A percentile compares a stretch with the other conserved stretches of the same genome.
Conservation (phyloP, 2,888 invertebrate species). For the Drosophila quinaria region DNA sequence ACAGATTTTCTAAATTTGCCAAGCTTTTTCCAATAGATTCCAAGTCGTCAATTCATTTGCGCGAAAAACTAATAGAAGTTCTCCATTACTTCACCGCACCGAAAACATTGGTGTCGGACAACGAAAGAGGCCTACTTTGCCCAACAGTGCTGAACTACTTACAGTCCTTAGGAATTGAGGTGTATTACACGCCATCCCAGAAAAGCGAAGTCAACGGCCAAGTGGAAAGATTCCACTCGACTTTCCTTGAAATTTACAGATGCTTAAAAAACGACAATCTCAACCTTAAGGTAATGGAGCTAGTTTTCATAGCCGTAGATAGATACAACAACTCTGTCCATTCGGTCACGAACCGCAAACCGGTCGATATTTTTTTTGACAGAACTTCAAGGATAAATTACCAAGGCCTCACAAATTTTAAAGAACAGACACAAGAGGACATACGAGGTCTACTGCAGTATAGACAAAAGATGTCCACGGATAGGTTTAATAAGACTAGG, state of each 20-base stretch:
- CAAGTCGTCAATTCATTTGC: not conserved
- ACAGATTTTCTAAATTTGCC: not conserved
- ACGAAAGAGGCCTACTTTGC: no score
- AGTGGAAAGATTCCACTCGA: slow-evolving; percentile 3
- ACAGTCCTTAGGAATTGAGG: no score
- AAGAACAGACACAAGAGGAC: not conserved
- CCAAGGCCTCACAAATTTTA: slow-evolving; percentile 2
- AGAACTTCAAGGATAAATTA: slow-evolving; percentile 4
- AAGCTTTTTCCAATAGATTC: not conserved
- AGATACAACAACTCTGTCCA: not conserved
- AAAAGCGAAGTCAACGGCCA: not conserved
- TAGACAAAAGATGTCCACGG: slow-evolving; percentile 1
- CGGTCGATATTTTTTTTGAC: slow-evolving; percentile 4
- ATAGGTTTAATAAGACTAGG: slow-evolving; percentile 4
- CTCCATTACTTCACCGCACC: no score
- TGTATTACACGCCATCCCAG: not conserved
- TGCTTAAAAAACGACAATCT: not conserved
- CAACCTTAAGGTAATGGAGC: not conserved
- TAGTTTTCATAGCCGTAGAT: slow-evolving; percentile 1
- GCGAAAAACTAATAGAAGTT: not conserved
- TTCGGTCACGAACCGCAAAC: no score
- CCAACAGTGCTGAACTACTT: no score
- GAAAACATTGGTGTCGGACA: no score
- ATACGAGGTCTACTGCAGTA: not conserved
- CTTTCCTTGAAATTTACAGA: slow-evolving; percentile 3